Percentiles rank a stretch among this genome's conserved stretches.
Evolutionary conservation across 1,140 invertebrate species (phyloP).

Genomic region (Oscheius sp.): DNA sequence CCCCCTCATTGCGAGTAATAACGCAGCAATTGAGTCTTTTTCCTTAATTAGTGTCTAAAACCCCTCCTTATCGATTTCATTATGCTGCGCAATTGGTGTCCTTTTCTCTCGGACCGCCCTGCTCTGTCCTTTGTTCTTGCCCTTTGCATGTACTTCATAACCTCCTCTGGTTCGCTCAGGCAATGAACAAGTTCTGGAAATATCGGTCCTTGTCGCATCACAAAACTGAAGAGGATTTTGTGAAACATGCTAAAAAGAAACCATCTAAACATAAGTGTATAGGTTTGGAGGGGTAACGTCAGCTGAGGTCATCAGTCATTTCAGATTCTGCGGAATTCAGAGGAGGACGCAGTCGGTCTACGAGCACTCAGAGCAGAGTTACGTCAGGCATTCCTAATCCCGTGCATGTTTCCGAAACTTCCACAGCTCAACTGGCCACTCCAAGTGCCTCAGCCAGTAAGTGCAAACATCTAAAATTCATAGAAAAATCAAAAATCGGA

Average conservation of each 20-base stretch:
- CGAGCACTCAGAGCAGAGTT: not conserved
- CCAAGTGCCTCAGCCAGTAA: too few relatives aligned
- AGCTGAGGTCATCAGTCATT: too few relatives aligned
- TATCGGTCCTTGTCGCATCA: not conserved
- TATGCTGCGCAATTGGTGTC: too few relatives aligned
- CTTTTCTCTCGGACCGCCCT: not conserved
- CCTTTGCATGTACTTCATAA: not conserved
- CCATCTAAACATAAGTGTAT: not conserved
- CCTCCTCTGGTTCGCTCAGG: not conserved
- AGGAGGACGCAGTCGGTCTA: not conserved
- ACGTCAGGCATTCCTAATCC: not conserved
- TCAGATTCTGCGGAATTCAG: not conserved
- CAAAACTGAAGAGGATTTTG: not conserved
- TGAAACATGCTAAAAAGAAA: not conserved
- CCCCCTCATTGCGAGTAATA: too few relatives aligned
- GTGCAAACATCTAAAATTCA: too few relatives aligned
- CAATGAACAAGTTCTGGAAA: constrained; percentile 6
- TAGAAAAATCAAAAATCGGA: too few relatives aligned
- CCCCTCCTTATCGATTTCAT: too few relatives aligned
- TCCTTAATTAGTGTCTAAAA: too few relatives aligned
- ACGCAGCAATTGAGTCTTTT: too few relatives aligned
- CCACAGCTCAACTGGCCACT: too few relatives aligned
- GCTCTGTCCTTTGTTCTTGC: not conserved
- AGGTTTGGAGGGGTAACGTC: too few relatives aligned
- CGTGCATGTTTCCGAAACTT: not conserved